Evolutionary conservation across 2,113 vertebrate genomes (phyloP).

Genomic region (Psilopogon haemacephalus): DNA sequence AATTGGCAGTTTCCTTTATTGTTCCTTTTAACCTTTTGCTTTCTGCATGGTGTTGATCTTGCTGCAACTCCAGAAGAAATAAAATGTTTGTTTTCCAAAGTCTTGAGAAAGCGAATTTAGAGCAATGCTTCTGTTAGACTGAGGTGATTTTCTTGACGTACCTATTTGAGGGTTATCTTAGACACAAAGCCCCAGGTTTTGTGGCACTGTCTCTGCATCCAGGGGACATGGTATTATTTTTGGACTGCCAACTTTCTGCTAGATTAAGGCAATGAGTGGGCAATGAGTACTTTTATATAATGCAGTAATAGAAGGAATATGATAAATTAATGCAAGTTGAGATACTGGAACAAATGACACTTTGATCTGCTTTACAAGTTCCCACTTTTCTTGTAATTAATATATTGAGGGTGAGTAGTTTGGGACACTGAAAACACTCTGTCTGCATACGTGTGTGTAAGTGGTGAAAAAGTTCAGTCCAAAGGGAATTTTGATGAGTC

Average conservation of each 20-base stretch:
- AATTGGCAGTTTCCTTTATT: conserved; percentile 78
- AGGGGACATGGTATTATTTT: neutral
- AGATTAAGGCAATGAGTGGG: neutral
- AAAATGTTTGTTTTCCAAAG: conserved; percentile 21
- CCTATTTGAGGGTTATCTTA: neutral
- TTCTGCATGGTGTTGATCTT: conserved; percentile 70
- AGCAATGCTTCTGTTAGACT: neutral
- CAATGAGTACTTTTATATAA: neutral
- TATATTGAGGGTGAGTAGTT: neutral
- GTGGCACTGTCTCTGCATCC: neutral
- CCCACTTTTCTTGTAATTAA: neutral
- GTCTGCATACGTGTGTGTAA: neutral
- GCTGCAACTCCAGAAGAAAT: conserved; percentile 7
- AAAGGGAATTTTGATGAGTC: neutral
- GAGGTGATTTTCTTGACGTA: neutral
- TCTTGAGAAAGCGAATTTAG: neutral
- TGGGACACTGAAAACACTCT: neutral
- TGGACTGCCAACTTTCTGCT: neutral
- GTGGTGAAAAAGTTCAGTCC: neutral
- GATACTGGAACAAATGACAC: neutral
- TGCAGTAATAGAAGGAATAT: neutral
- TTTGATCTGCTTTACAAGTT: conserved; percentile 3
- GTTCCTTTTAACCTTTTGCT: conserved; percentile 81
- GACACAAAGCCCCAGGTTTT: neutral
- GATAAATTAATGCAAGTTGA: neutral